Conservation (phyloP, 2,797 vertebrate species). For the Rhinoraja longicauda region DNA sequence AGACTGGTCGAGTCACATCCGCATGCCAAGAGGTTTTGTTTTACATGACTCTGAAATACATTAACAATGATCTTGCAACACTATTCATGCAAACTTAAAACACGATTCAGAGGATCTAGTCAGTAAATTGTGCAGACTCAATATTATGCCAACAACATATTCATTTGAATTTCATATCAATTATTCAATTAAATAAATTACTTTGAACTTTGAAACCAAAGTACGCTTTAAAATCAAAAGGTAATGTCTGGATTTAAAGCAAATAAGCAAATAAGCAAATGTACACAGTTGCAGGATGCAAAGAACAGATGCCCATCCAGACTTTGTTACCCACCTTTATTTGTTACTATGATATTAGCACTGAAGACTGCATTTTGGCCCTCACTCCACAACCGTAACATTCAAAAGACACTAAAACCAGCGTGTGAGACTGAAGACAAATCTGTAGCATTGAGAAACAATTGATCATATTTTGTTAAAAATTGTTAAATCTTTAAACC, state of each 20-base stretch:
- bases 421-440: not conserved
- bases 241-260: not conserved
- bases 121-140: not conserved
- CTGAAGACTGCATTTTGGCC: not conserved
- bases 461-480: not conserved
- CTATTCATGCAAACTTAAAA: not conserved
- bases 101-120: not conserved
- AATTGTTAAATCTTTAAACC: not conserved
- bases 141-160: constrained; percentile 6
- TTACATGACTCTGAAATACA: not conserved
- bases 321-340: not conserved
- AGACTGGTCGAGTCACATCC: too few relatives aligned
- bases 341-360: not conserved
- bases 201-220: not conserved
- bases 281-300: not conserved
- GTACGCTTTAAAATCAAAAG: not conserved
- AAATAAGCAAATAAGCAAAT: constrained; percentile 13
- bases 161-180: not conserved
- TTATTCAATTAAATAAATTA: not conserved
- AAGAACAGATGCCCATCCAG: constrained; percentile 11
- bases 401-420: not conserved
- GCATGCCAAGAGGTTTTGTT: not conserved
- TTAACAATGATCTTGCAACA: not conserved
- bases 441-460: not conserved
- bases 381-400: not conserved